Evolutionary conservation across 2,888 invertebrate genomes (phyloP), one percentile per base, ranked within the genome.

Genomic region (Branchipolynoe longqiensis): DNA sequence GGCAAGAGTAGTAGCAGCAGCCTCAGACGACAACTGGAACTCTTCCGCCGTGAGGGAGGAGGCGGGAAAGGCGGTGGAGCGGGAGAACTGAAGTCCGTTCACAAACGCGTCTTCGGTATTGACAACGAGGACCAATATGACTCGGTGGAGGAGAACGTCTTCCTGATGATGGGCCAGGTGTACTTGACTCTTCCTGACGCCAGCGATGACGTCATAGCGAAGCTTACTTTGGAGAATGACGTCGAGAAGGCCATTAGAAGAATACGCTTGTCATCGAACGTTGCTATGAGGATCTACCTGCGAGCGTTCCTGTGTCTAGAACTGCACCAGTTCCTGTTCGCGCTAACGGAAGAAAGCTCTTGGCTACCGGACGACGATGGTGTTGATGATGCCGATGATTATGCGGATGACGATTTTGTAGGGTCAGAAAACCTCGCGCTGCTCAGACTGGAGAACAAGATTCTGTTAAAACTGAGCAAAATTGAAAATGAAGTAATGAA

Each of bases 51-150:
- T n/a, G 56, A 56, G 18, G 25, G 3, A 1, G 12, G 3, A n/a
- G n/a, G 22, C 18, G 3, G 56, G 56, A 56, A 14, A n/a, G n/a
- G 3, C 56, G 3, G 22, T 56, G 56, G 56, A 56, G 18, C 3
- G n/a, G 22, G 3, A 25, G 56, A 14, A 56, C 22, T 25, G 28
- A 62, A 62, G 28, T 22, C 33, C 12, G n/a, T 36, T 25, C 33
- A 69, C 8, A 69, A 36, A 14, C 36, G 69, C 18, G 69, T 38
- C 69, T n/a, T 33, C 38, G 69, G 69, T 38, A 69, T 69, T 14
- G 69, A 69, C 38, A 69, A 36, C 36, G 36, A 69, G 18, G 69
- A 38, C 14, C 1, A n/a, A 8, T 38, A 36, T 22, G 22, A 25
- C 12, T 22, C 12, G 18, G 14, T 38, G 18, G 69, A 33, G 2